phyloP scores from a whole-genome alignment of 2,113 vertebrate genomes.

The Oryzias woworae region DNA sequence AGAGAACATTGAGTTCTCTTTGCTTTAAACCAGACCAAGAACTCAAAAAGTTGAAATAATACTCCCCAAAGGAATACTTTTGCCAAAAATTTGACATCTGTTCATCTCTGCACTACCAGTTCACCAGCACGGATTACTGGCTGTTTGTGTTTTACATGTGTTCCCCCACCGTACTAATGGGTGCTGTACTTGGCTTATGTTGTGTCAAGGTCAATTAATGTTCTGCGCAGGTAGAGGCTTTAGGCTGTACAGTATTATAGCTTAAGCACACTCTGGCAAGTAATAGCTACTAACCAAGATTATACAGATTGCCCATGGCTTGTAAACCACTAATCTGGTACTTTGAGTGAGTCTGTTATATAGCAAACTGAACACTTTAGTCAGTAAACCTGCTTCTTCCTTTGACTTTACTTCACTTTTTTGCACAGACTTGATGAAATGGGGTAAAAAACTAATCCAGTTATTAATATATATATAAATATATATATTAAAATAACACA shows the following conservation, averaged over 20 bases:
- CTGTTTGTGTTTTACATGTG: constrained; percentile 27
- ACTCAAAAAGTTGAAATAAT: no score
- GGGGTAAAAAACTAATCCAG: no score
- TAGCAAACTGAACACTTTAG: constrained; percentile 59
- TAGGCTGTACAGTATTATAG: constrained; percentile 65
- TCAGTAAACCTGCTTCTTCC: constrained; percentile 34
- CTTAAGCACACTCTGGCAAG: constrained; percentile 67
- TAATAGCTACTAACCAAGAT: constrained; percentile 71
- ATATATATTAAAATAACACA: no score
- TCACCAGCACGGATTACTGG: constrained; percentile 10
- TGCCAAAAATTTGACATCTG: no score
- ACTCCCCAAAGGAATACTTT: no score
- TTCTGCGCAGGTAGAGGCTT: constrained; percentile 68
- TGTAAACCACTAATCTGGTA: constrained; percentile 68
- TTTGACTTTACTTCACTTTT: constrained; percentile 1
- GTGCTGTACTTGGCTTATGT: constrained; percentile 55
- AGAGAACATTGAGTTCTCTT: not conserved
- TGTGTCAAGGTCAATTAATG: constrained; percentile 71
- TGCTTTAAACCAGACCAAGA: no score
- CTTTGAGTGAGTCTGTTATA: constrained; percentile 48
- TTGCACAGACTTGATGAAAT: not conserved
- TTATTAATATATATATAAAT: no score
- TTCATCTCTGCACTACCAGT: not conserved
- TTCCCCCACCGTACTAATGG: constrained; percentile 49
- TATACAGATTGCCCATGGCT: constrained; percentile 63